Base-by-base conservation (phyloP, 2,113 vertebrate genomes). In the Tonatia bakeri region DNA sequence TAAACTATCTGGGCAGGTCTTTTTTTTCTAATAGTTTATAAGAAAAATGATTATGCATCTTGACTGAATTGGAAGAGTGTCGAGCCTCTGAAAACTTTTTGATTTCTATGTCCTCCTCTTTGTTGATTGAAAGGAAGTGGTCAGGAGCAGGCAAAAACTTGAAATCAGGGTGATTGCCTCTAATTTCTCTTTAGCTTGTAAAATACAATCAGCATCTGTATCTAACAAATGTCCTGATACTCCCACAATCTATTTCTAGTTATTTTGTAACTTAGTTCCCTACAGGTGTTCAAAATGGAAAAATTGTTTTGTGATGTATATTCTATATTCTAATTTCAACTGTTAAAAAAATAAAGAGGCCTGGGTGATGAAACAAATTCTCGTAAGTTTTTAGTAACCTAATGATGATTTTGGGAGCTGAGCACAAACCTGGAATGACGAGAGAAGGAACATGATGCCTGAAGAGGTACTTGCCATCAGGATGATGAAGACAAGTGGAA, bases 241-340 rank as follows among this genome's bases (percentile, higher is more conserved):
- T 86, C 65, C n/a, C 80, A 90, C 50, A 47, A 50, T 65, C 79
- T 95, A 54, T 81, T 95, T 96, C 90, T 54, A 72, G 59, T 87
- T 73, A 88, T 84, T 94, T 90, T 52, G 64, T 75, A 85, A 90
- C 28, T 73, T 81, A 91, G 38, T 50, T 96, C 36, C 76, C 45
- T 92, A 84, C 22, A 59, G 16, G 50, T 69, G 50, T 89, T 96
- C 33, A 72, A 92, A 95, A 87, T 75, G 31, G 80, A 64, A 84
- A 84, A 95, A 91, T 64, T 94, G 52, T 87, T 96, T 93, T 90
- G 19, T 70, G 52, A 45, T 84, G 97, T 90, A 70, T n/a, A 93
- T 54, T 94, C 52, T 82, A 79, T 64, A 79, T 72, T 93, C 84
- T 65, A 95, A 90, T 80, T 93, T 76, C 38, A 82, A 90, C 40